These are phyloP conservation scores for Mesorhabditis sp. DNA, from an alignment of 2,888 invertebrate genomes.

Conservation along the genomic window DNA sequence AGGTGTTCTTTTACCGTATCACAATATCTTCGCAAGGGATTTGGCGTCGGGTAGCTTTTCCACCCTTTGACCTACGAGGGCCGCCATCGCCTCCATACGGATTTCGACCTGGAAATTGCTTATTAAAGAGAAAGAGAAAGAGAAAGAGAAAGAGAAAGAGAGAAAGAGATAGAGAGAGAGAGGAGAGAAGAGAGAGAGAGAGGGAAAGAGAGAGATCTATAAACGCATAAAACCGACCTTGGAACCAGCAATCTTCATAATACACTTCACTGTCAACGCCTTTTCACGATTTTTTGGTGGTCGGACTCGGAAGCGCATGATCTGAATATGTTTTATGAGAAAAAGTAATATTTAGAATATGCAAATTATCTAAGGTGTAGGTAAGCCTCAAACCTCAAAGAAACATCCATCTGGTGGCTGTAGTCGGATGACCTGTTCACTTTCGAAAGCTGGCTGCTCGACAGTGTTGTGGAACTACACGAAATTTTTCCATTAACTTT, in stretches of 20 bases:
- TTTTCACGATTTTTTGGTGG: slow-evolving; percentile 93
- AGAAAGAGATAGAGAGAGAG: not conserved
- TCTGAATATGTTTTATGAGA: slow-evolving; percentile 22
- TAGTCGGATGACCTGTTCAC: slow-evolving; percentile 59
- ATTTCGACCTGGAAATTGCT: slow-evolving; percentile 75
- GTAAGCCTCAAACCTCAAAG: slow-evolving; percentile 42
- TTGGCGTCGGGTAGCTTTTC: slow-evolving; percentile 88
- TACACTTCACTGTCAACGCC: slow-evolving; percentile 86
- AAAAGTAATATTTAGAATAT: slow-evolving; percentile 8
- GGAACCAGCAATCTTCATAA: slow-evolving; percentile 60
- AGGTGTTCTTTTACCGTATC: not conserved
- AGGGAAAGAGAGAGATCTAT: not conserved
- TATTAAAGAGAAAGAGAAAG: not conserved
- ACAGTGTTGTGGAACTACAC: slow-evolving; percentile 84
- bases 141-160: not conserved
- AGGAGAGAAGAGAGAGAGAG: not conserved
- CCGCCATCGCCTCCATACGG: slow-evolving; percentile 88
- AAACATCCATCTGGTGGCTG: slow-evolving; percentile 56
- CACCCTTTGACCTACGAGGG: slow-evolving; percentile 74
- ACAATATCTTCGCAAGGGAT: slow-evolving; percentile 89
- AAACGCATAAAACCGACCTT: slow-evolving; percentile 36
- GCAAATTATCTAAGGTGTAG: not conserved
- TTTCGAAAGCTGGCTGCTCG: slow-evolving; percentile 73
- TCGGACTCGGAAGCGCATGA: slow-evolving; percentile 70
- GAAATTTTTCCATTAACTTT: not conserved